Conservation (phyloP, 2,888 invertebrate genomes). For the Pammene fasciana region DNA sequence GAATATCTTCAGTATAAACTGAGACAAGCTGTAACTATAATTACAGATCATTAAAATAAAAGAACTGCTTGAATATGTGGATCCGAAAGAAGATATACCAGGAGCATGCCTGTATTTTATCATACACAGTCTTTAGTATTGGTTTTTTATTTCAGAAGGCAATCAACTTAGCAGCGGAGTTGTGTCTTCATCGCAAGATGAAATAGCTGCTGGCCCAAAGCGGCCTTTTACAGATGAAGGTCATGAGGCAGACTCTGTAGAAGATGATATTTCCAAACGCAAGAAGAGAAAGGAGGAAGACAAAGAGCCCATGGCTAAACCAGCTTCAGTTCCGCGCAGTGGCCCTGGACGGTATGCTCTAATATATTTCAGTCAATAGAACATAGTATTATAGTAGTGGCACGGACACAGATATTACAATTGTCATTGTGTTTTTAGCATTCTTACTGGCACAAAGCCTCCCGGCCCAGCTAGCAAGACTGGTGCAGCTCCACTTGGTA, state of each 20-base stretch:
- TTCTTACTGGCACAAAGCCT: slow-evolving; percentile 77
- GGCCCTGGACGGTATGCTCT: slow-evolving; percentile 65
- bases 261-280: slow-evolving; percentile 87
- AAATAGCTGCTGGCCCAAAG: slow-evolving; percentile 57
- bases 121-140: no score
- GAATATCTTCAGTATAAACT: no score
- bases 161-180: slow-evolving; percentile 69
- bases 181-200: slow-evolving; percentile 74
- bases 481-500: slow-evolving; percentile 69
- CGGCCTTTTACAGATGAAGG: slow-evolving; percentile 73
- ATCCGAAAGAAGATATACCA: no score
- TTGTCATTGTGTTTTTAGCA: slow-evolving; percentile 50
- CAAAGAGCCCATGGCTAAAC: slow-evolving; percentile 82
- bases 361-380: slow-evolving; percentile 11
- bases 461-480: slow-evolving; percentile 82
- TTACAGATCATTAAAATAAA: no score
- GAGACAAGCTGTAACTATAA: no score
- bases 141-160: slow-evolving; percentile 49
- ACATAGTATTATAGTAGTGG: background rate
- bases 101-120: no score
- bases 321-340: slow-evolving; percentile 68
- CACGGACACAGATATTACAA: background rate
- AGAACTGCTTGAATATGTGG: no score
- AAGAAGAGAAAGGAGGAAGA: slow-evolving; percentile 90
- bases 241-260: slow-evolving; percentile 79